Percentiles rank a stretch among this genome's conserved stretches.
Evolutionary conservation across 2,888 invertebrate species (phyloP).

Genomic region (Halictus ligatus): DNA sequence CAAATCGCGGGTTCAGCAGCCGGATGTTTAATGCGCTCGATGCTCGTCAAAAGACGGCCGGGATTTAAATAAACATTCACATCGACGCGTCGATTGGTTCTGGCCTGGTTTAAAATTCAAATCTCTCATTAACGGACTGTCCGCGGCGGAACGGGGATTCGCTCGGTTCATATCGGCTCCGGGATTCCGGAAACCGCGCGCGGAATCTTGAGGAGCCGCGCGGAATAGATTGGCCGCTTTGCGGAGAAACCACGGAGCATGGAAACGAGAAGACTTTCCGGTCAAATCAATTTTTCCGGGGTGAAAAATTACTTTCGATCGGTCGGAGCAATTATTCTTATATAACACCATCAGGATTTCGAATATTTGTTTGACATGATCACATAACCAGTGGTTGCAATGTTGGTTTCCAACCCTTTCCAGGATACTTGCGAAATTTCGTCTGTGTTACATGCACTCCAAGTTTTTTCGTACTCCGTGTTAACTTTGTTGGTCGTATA

Average conservation of each 20-base stretch:
- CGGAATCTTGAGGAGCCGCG: neutral
- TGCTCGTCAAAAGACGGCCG: slow-evolving; percentile 24
- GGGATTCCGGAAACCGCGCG: neutral
- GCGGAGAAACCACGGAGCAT: too few relatives aligned
- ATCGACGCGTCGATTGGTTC: slow-evolving; percentile 28
- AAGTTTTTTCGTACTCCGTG: too few relatives aligned
- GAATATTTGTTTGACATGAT: too few relatives aligned
- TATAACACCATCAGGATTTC: too few relatives aligned
- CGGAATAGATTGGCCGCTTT: neutral
- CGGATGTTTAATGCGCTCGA: slow-evolving; percentile 26
- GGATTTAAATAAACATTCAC: slow-evolving; percentile 39
- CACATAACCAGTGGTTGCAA: too few relatives aligned
- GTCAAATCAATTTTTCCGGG: too few relatives aligned
- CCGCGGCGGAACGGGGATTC: neutral
- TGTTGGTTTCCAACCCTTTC: too few relatives aligned
- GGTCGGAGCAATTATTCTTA: too few relatives aligned
- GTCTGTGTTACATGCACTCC: too few relatives aligned
- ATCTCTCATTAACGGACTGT: slow-evolving; percentile 28
- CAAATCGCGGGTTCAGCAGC: slow-evolving; percentile 30
- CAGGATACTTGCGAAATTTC: too few relatives aligned
- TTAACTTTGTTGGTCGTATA: too few relatives aligned
- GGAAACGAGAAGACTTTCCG: neutral
- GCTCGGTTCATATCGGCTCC: neutral
- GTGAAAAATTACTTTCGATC: too few relatives aligned
- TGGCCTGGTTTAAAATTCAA: slow-evolving; percentile 37